Evolutionary conservation across 2,888 invertebrate genomes (phyloP), one percentile per base, ranked within the genome.

Genomic region (Esperia sulphurella): DNA sequence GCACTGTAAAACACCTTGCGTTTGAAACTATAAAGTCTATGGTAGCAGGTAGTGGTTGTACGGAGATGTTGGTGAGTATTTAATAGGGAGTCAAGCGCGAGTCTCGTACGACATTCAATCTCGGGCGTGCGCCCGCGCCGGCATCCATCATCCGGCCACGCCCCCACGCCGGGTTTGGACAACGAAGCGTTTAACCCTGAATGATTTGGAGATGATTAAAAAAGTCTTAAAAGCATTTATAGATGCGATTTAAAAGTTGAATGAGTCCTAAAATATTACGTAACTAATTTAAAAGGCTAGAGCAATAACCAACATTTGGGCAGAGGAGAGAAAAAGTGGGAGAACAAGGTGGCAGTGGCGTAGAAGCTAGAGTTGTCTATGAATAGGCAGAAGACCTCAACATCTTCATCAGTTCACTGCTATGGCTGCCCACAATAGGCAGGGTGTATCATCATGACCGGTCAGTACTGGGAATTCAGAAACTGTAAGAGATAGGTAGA

Each of bases 121-220:
- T 31, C 13, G 9, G 13, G 38, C 14, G 12, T 14, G 38, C 45
- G 66, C 65, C 53, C 60, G 68, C 69, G 70, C 64, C 53, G 64
- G 63, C 82, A 87, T 86, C 84, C 82, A 87, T 86, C 87, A 83
- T 58, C 47, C 70, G 43, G 53, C 84, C 86, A 76, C 86, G 85
- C 86, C 86, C 75, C 60, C 65, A 56, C 63, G 66, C n/a, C 64
- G 67, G 44, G 33, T 35, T 35, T 35, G 10, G 35, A 35, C 35
- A 35, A 35, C 14, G 21, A 9, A n/a, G 14, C 43, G 10, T 12
- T 41, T 41, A 41, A 43, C 43, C 43, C 43, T 13, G n/a, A 31
- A 13, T 41, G 41, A 29, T 29, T 30, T 30, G 41, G 41, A 33
- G 43, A 33, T 43, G 43, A 43, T 43, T 43, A 43, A 43, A 43